phyloP scores from a whole-genome alignment of 1,140 invertebrate species.

The Araneus ventricosus region DNA sequence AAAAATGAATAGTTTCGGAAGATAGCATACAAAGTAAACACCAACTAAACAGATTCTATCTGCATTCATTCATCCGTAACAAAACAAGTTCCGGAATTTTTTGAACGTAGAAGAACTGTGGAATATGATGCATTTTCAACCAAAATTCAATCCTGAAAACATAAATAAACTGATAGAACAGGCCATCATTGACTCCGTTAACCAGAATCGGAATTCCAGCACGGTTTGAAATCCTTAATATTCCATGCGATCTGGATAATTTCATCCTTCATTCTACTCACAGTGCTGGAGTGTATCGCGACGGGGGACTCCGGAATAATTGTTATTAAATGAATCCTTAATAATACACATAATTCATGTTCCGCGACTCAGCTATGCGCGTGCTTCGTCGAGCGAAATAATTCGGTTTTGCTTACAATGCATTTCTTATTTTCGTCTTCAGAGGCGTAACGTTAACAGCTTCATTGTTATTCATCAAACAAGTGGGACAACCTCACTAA shows the following conservation, averaged over 20 bases:
- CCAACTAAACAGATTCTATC: too few species aligned
- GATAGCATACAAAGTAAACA: too few species aligned
- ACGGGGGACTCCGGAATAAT: not conserved
- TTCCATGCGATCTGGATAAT: not conserved
- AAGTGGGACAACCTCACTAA: not conserved
- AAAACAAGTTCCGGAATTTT: too few species aligned
- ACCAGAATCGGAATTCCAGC: too few species aligned
- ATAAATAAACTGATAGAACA: too few species aligned
- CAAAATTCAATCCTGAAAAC: too few species aligned
- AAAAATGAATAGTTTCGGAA: too few species aligned
- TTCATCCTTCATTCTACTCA: not conserved
- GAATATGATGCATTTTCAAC: too few species aligned
- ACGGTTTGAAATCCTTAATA: not conserved
- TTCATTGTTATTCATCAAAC: conserved; percentile 12
- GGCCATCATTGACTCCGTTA: too few species aligned
- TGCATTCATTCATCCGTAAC: too few species aligned
- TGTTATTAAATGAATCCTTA: conserved; percentile 33
- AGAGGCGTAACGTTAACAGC: conserved; percentile 14
- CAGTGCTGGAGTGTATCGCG: too few species aligned
- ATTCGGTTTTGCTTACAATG: conserved; percentile 43
- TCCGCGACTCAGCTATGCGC: not conserved
- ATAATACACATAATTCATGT: conserved; percentile 18
- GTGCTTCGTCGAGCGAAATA: conserved; percentile 27
- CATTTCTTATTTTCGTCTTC: not conserved
- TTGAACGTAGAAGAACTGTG: too few species aligned